phyloP scores from a whole-genome alignment of 2,797 vertebrate species.

The Trematomus bernacchii region DNA sequence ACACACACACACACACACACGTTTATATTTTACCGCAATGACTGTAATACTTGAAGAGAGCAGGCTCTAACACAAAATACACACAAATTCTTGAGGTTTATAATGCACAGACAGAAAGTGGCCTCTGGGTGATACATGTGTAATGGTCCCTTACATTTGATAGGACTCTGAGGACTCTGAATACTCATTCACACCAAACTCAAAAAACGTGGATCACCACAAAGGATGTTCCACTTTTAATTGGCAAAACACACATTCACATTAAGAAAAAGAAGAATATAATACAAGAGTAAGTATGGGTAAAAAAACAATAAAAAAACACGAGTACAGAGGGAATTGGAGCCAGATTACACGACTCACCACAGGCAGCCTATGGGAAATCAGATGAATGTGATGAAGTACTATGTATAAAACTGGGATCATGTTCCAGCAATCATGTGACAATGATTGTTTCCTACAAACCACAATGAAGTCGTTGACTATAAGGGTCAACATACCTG shows the following conservation, averaged over 20 bases:
- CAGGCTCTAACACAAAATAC: too few relatives aligned
- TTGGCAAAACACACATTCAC: slow-evolving; percentile 56
- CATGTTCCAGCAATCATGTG: slow-evolving; percentile 40
- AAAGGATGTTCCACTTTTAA: slow-evolving; percentile 55
- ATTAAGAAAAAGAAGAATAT: slow-evolving; percentile 53
- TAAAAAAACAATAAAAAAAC: background rate
- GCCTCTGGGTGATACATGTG: slow-evolving; percentile 33
- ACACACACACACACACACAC: too few relatives aligned
- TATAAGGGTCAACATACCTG: slow-evolving; percentile 21
- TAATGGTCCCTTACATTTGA: slow-evolving; percentile 41
- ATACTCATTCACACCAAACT: slow-evolving; percentile 46
- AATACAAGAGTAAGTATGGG: slow-evolving; percentile 29
- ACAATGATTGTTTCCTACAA: slow-evolving; percentile 48
- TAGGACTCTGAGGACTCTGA: slow-evolving; percentile 6
- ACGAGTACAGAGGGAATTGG: background rate
- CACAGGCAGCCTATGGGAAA: slow-evolving; percentile 43
- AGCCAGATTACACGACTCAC: slow-evolving; percentile 25
- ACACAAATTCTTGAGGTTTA: slow-evolving; percentile 21
- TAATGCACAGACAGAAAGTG: slow-evolving; percentile 35
- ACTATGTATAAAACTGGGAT: slow-evolving; percentile 25
- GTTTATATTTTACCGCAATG: background rate
- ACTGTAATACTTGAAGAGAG: too few relatives aligned
- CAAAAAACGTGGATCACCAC: slow-evolving; percentile 28
- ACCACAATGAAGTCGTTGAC: slow-evolving; percentile 42
- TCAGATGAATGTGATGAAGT: slow-evolving; percentile 50